Conservation (phyloP, 2,113 vertebrate species). For the Cinclus mexicanus region DNA sequence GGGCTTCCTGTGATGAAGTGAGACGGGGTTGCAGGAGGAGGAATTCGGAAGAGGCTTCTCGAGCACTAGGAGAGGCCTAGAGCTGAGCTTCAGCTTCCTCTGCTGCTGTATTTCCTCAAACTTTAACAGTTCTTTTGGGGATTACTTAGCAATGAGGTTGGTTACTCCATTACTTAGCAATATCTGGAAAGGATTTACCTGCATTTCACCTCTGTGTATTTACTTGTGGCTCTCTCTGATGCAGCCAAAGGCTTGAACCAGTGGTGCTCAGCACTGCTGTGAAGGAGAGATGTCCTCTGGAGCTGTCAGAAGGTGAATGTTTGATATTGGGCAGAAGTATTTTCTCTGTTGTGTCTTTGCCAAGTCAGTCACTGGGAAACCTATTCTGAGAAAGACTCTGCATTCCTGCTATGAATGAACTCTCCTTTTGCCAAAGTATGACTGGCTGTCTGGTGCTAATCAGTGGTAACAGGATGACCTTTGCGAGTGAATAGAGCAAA, state of each 20-base stretch:
- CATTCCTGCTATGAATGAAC: constrained; percentile 64
- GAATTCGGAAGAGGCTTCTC: not conserved
- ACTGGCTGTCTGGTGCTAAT: constrained; percentile 45
- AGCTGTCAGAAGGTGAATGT: constrained; percentile 50
- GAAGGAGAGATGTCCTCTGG: constrained; percentile 40
- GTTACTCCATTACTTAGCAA: not conserved
- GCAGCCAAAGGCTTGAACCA: not conserved
- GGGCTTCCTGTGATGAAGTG: constrained; percentile 58
- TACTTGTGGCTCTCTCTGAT: not conserved
- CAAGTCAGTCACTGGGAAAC: constrained; percentile 64
- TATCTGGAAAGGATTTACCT: constrained; percentile 35
- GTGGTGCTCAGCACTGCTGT: not conserved
- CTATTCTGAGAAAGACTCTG: constrained; percentile 56
- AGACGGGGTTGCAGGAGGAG: not conserved
- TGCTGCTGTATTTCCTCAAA: constrained; percentile 26
- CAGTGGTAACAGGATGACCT: constrained; percentile 69
- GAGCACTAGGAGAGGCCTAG: not conserved
- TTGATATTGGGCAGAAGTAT: constrained; percentile 20
- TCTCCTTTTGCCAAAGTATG: constrained; percentile 33
- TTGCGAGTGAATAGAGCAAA: constrained; percentile 67
- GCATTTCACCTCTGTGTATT: not conserved
- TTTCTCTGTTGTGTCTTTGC: constrained; percentile 42
- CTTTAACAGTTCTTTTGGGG: not conserved
- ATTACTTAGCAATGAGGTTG: constrained; percentile 7
- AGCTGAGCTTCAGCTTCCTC: constrained; percentile 37